These are phyloP conservation scores for Corbicula japonica DNA, from an alignment of 2,888 invertebrate genomes.

Conservation along the genomic window DNA sequence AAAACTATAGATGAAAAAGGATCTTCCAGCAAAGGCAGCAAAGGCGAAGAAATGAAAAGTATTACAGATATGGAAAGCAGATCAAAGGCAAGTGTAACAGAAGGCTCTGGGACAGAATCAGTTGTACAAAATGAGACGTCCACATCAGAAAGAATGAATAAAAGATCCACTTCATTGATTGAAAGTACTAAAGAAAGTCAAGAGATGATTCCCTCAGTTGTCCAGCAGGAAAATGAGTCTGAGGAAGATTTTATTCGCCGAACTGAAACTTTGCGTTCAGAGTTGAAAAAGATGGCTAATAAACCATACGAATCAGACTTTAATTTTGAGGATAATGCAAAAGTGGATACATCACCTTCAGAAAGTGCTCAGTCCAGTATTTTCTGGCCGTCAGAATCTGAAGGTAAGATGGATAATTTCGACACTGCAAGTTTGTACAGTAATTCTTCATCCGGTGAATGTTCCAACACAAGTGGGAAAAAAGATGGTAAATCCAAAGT, in stretches of 20 bases:
- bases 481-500: slow-evolving; percentile 14
- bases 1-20: not conserved
- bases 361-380: no score
- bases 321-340: slow-evolving; percentile 43
- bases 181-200: not conserved
- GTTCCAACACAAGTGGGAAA: not conserved
- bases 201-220: not conserved
- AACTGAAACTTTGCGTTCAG: slow-evolving; percentile 47
- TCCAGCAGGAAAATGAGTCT: slow-evolving; percentile 34
- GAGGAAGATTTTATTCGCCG: slow-evolving; percentile 52
- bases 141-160: slow-evolving; percentile 1
- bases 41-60: not conserved
- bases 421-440: slow-evolving; percentile 47
- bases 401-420: slow-evolving; percentile 13
- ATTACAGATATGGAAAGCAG: not conserved
- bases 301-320: slow-evolving; percentile 61
- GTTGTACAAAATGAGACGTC: not conserved
- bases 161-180: not conserved
- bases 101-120: not conserved
- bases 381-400: slow-evolving; percentile 34
- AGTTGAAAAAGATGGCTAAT: slow-evolving; percentile 35
- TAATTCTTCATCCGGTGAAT: slow-evolving; percentile 20
- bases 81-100: not conserved
- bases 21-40: not conserved
- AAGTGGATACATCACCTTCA: not conserved